A percentile compares a stretch with the other conserved stretches of the same genome.
phyloP scores from a whole-genome alignment of 1,140 invertebrate species.

The Phocides pigmalion region DNA sequence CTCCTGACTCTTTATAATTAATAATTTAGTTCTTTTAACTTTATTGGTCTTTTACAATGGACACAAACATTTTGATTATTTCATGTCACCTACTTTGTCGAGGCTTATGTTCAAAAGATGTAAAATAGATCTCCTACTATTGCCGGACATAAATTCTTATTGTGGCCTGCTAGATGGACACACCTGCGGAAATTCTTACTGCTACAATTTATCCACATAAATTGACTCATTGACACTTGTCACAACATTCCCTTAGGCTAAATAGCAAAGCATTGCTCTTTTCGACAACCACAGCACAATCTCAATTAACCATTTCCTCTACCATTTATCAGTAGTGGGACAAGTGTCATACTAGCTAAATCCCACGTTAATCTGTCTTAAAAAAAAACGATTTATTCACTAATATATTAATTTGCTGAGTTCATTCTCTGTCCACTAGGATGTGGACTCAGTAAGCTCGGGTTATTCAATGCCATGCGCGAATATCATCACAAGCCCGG shows the following conservation, averaged over 20 bases:
- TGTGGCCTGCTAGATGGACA: no score
- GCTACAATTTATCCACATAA: slow-evolving; percentile 1
- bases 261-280: not conserved
- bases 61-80: no score
- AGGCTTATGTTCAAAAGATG: no score
- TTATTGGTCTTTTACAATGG: no score
- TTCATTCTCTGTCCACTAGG: not conserved
- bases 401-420: not conserved
- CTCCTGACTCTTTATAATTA: no score
- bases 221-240: not conserved
- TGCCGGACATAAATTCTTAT: no score
- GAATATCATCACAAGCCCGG: slow-evolving; percentile 99
- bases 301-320: not conserved
- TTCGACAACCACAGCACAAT: not conserved
- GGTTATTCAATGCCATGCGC: slow-evolving; percentile 96
- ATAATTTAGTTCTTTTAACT: no score
- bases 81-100: no score
- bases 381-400: slow-evolving; percentile 2
- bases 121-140: no score
- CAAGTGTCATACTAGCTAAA: not conserved
- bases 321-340: not conserved
- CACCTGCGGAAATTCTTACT: no score
- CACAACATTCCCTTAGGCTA: not conserved
- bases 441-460: not conserved
- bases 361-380: not conserved